Conservation (phyloP, 1,140 invertebrate genomes). For the Anoplophora glabripennis region DNA sequence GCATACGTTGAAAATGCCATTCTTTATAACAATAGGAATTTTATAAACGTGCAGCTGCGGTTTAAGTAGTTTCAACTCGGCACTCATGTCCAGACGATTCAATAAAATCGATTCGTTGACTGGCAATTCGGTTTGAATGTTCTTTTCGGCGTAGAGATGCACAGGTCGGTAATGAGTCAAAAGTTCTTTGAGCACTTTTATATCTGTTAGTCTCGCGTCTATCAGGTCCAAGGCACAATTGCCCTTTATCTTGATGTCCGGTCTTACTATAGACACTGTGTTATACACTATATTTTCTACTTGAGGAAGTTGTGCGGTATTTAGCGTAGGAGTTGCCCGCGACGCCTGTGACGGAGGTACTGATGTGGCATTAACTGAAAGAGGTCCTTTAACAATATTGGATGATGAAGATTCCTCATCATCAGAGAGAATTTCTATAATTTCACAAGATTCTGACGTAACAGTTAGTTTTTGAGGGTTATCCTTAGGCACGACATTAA, state of each 20-base stretch:
- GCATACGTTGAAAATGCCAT: slow-evolving; percentile 17
- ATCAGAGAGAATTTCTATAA: slow-evolving; percentile 25
- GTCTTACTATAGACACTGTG: slow-evolving; percentile 19
- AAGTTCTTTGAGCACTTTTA: slow-evolving; percentile 15
- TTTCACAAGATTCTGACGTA: not conserved
- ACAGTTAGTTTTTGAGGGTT: too few relatives aligned
- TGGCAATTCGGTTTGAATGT: slow-evolving; percentile 14
- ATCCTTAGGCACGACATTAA: too few relatives aligned
- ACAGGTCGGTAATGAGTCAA: not conserved
- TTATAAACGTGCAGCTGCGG: slow-evolving; percentile 20
- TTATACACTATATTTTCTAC: slow-evolving; percentile 1
- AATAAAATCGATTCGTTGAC: slow-evolving; percentile 13
- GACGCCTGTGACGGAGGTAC: not conserved
- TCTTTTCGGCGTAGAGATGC: not conserved
- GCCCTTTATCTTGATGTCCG: slow-evolving; percentile 20
- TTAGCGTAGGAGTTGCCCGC: not conserved
- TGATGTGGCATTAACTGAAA: not conserved
- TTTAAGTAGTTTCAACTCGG: slow-evolving; percentile 25
- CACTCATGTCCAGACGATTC: slow-evolving; percentile 2
- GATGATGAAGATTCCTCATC: slow-evolving; percentile 15
- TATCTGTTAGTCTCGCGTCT: slow-evolving; percentile 8
- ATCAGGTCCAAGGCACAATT: slow-evolving; percentile 9
- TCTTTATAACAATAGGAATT: slow-evolving; percentile 24
- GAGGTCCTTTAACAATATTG: not conserved
- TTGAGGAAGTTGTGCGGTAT: too few relatives aligned